Evolutionary conservation across 2,888 invertebrate genomes (phyloP), one percentile per base, ranked within the genome.

Genomic region (Chymomyza caudatula): DNA sequence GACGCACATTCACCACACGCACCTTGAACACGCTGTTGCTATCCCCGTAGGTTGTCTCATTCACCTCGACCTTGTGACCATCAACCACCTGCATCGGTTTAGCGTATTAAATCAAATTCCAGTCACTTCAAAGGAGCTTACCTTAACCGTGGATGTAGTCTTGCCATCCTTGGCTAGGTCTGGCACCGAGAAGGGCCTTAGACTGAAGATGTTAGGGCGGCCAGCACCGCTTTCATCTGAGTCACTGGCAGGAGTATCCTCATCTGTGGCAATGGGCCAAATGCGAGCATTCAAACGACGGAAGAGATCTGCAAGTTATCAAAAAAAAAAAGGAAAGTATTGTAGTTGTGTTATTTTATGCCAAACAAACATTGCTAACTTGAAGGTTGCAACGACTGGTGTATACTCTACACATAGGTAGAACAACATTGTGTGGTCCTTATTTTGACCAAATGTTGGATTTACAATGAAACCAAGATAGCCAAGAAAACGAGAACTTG

Each of bases 31-130:
- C 62, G 43, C 84, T 86, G 56, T 86, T 87, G 2, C 87, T 83
- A 71, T 91, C 90, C n/a, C 90, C 89, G 77, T 91, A 92, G n/a
- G 91, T 90, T 4, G 92, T 92, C 78, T 92, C 92, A 78, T 92
- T 92, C 63, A 92, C 90, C 72, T 92, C 92, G 66, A 92, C 91
- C 59, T 91, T 90, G 78, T 92, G 92, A 29, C 92, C 92, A 78
- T 92, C 89, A 77, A 92, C 91, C 62, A 92, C 77, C 92, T 92
- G 74, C 51, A 6, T 1, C 19, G 20, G 3, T 52, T 29, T 25
- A 42, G n/a, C 15, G 5, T 11, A 56, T 51, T 57, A 11, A 23
- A 51, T 5, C 19, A n/a, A 47, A 47, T 37, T 55, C 8, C 22
- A 1, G 4, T 13, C 15, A 19, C 37, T n/a, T 51, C 23, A 6